Evolutionary conservation across 2,113 vertebrate species (phyloP).

Genomic region (Bombycilla garrulus): DNA sequence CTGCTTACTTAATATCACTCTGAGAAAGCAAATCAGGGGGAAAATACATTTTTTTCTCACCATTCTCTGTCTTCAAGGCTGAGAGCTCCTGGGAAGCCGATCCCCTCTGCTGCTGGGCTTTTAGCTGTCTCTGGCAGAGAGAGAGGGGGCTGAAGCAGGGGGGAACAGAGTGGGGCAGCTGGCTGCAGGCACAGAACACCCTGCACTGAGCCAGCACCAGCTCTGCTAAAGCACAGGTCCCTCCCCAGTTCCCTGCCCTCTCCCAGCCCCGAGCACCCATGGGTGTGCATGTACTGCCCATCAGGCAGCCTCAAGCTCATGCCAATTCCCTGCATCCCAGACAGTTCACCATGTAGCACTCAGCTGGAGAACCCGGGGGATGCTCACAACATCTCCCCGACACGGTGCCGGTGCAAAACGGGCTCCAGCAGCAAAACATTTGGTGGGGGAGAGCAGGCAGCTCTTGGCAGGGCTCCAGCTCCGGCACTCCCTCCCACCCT

Average conservation of each 20-base stretch:
- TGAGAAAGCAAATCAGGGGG: neutral
- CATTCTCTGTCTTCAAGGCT: conserved; percentile 30
- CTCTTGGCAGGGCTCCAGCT: neutral
- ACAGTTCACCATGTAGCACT: accelerated
- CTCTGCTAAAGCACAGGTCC: neutral
- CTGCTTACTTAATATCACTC: neutral
- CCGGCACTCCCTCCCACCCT: neutral
- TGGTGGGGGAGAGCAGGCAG: neutral
- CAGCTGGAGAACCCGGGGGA: neutral
- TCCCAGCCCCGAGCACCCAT: neutral
- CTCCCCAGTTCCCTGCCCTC: neutral
- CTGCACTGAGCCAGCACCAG: neutral
- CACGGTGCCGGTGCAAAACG: neutral
- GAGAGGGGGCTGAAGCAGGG: neutral
- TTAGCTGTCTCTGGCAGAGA: conserved; percentile 58
- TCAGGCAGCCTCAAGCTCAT: neutral
- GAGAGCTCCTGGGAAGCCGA: conserved; percentile 45
- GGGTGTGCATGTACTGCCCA: accelerated
- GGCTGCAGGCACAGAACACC: neutral
- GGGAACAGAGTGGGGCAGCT: neutral
- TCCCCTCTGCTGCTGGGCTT: conserved; percentile 22
- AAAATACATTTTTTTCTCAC: conserved; percentile 35
- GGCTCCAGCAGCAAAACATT: neutral
- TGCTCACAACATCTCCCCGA: neutral
- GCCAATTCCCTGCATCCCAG: accelerated